These are phyloP conservation scores for Fragum fragum DNA, from an alignment of 2,888 invertebrate species.

Conservation along the genomic window DNA sequence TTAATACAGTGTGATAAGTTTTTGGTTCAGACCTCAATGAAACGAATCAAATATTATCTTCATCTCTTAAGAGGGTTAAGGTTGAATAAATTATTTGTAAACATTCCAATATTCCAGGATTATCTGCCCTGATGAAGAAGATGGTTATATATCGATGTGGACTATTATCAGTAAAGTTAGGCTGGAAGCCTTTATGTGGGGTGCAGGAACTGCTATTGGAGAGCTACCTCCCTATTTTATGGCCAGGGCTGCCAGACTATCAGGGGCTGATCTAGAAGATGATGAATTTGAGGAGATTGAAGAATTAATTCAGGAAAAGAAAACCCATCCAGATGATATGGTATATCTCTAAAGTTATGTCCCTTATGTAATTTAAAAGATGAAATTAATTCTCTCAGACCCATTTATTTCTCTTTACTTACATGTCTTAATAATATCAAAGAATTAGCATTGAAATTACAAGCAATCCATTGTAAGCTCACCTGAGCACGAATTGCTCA, in stretches of 20 bases:
- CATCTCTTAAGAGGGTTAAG: too few species aligned
- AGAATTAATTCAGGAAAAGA: constrained; percentile 87
- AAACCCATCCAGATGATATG: constrained; percentile 87
- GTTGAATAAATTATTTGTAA: constrained; percentile 90
- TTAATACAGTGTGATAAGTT: too few species aligned
- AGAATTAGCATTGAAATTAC: too few species aligned
- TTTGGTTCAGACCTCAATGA: too few species aligned
- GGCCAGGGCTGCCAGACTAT: constrained; percentile 93
- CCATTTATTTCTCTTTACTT: too few species aligned
- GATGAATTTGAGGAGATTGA: constrained; percentile 86
- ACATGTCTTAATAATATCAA: too few species aligned
- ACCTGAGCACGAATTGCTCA: too few species aligned
- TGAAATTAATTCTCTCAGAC: too few species aligned
- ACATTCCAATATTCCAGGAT: constrained; percentile 90
- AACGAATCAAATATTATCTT: too few species aligned
- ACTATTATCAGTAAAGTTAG: constrained; percentile 98
- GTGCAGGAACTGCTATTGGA: constrained; percentile 96
- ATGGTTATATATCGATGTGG: constrained; percentile 92
- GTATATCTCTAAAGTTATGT: constrained; percentile 68
- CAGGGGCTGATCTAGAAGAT: constrained; percentile 88
- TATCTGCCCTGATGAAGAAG: constrained; percentile 93
- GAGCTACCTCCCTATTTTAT: constrained; percentile 99
- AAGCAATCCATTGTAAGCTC: too few species aligned
- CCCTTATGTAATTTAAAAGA: too few species aligned
- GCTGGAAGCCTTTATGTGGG: constrained; percentile 98